phyloP scores from a whole-genome alignment of 2,113 vertebrate genomes.

The Corythornis vintsioides region DNA sequence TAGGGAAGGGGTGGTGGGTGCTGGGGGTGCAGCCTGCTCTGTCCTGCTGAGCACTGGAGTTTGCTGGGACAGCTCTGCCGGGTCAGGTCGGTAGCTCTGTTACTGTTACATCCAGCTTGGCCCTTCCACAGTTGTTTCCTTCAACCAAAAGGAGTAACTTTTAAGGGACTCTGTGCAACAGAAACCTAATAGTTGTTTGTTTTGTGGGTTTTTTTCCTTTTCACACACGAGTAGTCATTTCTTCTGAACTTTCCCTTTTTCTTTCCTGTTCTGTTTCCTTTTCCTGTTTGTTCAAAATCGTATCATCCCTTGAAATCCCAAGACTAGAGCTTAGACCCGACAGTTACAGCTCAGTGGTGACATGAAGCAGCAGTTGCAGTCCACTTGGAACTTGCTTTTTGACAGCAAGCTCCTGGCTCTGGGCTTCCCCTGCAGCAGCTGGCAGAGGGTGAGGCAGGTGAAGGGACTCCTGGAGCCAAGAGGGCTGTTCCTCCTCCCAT shows the following conservation, averaged over 20 bases:
- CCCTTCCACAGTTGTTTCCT: not conserved
- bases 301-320: accelerated
- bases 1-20: not conserved
- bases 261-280: not conserved
- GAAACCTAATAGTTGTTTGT: not conserved
- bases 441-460: not conserved
- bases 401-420: not conserved
- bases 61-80: not conserved
- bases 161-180: not conserved
- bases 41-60: accelerated
- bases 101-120: accelerated
- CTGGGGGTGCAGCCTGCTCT: accelerated
- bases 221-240: not conserved
- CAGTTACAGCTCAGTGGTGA: not conserved
- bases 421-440: not conserved
- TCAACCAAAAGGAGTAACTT: not conserved
- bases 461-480: not conserved
- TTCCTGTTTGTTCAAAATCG: not conserved
- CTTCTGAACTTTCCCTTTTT: not conserved
- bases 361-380: not conserved
- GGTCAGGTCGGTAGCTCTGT: not conserved
- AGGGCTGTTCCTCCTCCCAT: not conserved
- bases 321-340: not conserved
- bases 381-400: not conserved
- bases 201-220: accelerated